These are phyloP conservation scores for Stegostoma tigrinum DNA, from an alignment of 2,113 vertebrate species.

Conservation along the genomic window DNA sequence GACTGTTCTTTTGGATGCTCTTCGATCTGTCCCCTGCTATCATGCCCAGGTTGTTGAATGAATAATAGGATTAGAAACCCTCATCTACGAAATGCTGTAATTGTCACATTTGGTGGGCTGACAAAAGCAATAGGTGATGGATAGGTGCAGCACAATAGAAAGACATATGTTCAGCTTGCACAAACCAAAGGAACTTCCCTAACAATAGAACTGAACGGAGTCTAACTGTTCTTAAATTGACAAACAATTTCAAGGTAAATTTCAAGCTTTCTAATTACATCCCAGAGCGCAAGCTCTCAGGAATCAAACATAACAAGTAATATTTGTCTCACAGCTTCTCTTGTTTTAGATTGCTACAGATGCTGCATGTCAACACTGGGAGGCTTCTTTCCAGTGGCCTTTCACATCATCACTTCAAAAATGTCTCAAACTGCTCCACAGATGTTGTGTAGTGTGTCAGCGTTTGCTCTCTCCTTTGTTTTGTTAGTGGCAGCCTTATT, in stretches of 20 bases:
- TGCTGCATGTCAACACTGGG: constrained; percentile 40
- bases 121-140: constrained; percentile 58
- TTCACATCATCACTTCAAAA: constrained; percentile 45
- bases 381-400: constrained; percentile 39
- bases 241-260: constrained; percentile 38
- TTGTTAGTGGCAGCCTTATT: constrained; percentile 52
- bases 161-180: constrained; percentile 48
- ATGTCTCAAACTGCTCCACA: constrained; percentile 48
- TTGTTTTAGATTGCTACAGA: constrained; percentile 36
- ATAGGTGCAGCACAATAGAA: constrained; percentile 49
- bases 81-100: constrained; percentile 67
- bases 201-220: constrained; percentile 32
- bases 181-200: constrained; percentile 41
- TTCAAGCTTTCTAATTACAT: constrained; percentile 34
- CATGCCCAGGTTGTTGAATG: constrained; percentile 76
- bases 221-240: constrained; percentile 36
- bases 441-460: constrained; percentile 42
- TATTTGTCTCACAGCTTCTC: constrained; percentile 30
- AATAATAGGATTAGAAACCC: constrained; percentile 87
- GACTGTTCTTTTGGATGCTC: constrained; percentile 67
- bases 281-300: constrained; percentile 15
- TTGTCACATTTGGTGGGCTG: constrained; percentile 62
- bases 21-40: constrained; percentile 67
- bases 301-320: constrained; percentile 29
- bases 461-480: constrained; percentile 42